Evolutionary conservation across 1,140 invertebrate genomes (phyloP), one percentile per base, ranked within the genome.

Genomic region (Drosophila chauvacae): DNA sequence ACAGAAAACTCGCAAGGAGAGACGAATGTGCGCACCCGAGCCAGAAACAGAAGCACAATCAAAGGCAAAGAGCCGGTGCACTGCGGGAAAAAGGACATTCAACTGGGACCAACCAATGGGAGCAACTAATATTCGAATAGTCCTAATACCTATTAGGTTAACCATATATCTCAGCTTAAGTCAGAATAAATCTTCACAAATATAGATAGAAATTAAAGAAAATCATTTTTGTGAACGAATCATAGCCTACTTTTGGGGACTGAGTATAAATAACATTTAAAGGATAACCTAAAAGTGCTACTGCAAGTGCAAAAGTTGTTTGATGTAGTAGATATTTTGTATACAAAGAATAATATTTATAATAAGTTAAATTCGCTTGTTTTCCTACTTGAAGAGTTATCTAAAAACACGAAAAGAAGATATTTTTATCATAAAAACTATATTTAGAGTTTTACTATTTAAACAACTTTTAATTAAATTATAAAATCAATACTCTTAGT

Each of bases 11-110:
- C 77, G 60, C 73, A 66, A 84, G 81, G 47, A 82, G 79, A 81
- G 78, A 86, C 84, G 84, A 87, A 88, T 87, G 84, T 84, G 84
- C 77, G 84, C 72, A 84, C 80, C 55, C 68, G 61, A 72, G 69
- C 68, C 72, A 64, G 65, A 66, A 73, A 68, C 80, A 75, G 65
- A 77, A 74, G 74, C 57, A 75, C 55, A 51, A 33, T 44, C 78
- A 68, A 70, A 70, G 62, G 62, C 47, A 71, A 50, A 72, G 69
- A 72, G 51, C 11, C 53, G 30, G 56, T 33, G 45, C 48, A 42
- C 65, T 70, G 69, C 2, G 33, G 9, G 28, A 41, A 55, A 39
- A 70, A 45, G 14, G 4, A 7, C 4, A 35, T 18, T 13, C 6
- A 18, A 18, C 10, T 23, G 30, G 7, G 11, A 6, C 3, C 11